phyloP scores from a whole-genome alignment of 2,888 invertebrate genomes.

The Molorchus minor region DNA sequence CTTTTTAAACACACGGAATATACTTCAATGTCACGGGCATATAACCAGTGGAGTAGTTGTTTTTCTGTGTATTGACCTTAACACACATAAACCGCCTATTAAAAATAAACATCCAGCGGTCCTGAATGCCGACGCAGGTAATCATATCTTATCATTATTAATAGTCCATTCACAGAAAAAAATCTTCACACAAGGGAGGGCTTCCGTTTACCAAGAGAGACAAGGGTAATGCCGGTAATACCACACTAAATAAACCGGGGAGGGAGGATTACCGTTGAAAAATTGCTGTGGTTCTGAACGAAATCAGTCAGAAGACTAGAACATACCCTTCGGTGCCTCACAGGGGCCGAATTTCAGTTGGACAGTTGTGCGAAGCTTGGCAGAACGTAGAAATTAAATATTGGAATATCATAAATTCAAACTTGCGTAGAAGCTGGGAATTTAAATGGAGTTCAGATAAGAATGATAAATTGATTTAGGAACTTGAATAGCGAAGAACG shows the following conservation, averaged over 20 bases:
- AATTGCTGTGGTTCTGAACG: constrained; percentile 48
- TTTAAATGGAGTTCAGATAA: constrained; percentile 3
- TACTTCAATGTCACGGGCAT: too few relatives aligned
- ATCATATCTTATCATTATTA: constrained; percentile 40
- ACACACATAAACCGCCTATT: too few relatives aligned
- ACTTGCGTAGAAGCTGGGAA: not conserved
- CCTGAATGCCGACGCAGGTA: not conserved
- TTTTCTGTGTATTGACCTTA: too few relatives aligned
- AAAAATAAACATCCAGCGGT: too few relatives aligned
- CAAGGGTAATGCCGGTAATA: constrained; percentile 51
- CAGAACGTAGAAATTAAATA: not conserved
- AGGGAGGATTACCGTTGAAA: constrained; percentile 55
- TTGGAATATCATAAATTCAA: not conserved
- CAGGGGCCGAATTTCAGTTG: not conserved
- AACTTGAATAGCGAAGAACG: not conserved
- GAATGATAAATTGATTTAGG: not conserved
- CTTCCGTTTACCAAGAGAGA: constrained; percentile 42
- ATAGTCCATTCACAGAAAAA: constrained; percentile 35
- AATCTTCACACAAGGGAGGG: constrained; percentile 38
- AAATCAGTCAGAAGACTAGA: constrained; percentile 8
- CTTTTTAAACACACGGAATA: too few relatives aligned
- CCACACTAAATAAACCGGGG: constrained; percentile 55
- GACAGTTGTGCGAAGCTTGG: not conserved
- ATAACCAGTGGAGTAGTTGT: too few relatives aligned
- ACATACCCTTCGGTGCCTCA: not conserved